Evolutionary conservation across 1,140 invertebrate genomes (phyloP).

Genomic region (Papilio polyxenes): DNA sequence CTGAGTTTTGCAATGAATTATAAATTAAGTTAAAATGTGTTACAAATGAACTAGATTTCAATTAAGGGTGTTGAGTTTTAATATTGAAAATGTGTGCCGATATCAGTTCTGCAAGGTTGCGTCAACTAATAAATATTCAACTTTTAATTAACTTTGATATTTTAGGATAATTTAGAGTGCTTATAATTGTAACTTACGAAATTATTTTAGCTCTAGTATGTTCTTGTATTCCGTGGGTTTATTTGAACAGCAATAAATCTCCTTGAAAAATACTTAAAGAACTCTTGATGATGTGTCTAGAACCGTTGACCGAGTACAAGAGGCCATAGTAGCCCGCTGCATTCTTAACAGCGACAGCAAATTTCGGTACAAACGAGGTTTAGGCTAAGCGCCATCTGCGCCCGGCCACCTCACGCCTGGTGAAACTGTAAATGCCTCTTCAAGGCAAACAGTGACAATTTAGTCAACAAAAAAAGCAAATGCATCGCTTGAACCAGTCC

Average conservation of each 20-base stretch:
- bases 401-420: too few relatives aligned
- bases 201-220: not conserved
- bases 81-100: not conserved
- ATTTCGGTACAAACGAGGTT: too few relatives aligned
- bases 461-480: not conserved
- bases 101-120: not conserved
- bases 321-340: not conserved
- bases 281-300: too few relatives aligned
- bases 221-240: not conserved
- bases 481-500: not conserved
- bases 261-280: not conserved
- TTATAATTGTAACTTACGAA: not conserved
- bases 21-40: not conserved
- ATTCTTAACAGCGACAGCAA: not conserved
- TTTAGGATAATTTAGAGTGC: not conserved
- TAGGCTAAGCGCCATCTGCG: too few relatives aligned
- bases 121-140: not conserved
- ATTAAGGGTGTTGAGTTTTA: not conserved
- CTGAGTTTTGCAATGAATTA: not conserved
- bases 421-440: too few relatives aligned
- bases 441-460: too few relatives aligned
- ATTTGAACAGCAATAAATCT: not conserved
- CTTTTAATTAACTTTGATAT: not conserved
- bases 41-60: not conserved
- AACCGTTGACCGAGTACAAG: not conserved